Evolutionary conservation across 2,888 invertebrate species (phyloP).

Genomic region (Carpatolechia fugitivella): DNA sequence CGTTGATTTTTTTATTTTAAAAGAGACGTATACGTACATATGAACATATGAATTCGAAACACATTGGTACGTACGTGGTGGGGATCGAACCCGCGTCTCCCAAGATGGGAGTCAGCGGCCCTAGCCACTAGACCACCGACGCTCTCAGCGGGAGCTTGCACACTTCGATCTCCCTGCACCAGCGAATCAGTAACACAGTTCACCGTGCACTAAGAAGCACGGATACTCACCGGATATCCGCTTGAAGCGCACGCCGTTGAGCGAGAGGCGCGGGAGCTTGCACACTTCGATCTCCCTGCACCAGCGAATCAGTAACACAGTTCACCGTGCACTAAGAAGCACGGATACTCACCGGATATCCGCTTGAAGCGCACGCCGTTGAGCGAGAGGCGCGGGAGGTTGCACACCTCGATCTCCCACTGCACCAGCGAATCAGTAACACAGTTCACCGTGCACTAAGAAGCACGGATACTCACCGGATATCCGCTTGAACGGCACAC

Average conservation of each 20-base stretch:
- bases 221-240: conserved; percentile 88
- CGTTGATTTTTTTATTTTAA: no score
- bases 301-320: conserved; percentile 98
- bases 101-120: no score
- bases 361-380: conserved; percentile 99
- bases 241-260: conserved; percentile 99
- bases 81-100: no score
- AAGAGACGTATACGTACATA: no score
- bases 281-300: conserved; percentile 97
- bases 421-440: conserved; percentile 98
- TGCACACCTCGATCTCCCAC: conserved; percentile 98
- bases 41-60: no score
- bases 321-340: conserved; percentile 96
- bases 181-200: conserved; percentile 98
- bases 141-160: conserved; percentile 99
- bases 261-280: conserved; percentile 97
- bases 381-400: conserved; percentile 97
- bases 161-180: conserved; percentile 96
- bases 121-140: no score
- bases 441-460: conserved; percentile 99
- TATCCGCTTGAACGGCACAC: conserved; percentile 98
- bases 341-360: conserved; percentile 85
- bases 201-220: conserved; percentile 93
- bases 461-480: conserved; percentile 82
- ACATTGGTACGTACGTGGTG: no score